Base-by-base conservation (phyloP, 2,113 vertebrate genomes). In the Perca flavescens region DNA sequence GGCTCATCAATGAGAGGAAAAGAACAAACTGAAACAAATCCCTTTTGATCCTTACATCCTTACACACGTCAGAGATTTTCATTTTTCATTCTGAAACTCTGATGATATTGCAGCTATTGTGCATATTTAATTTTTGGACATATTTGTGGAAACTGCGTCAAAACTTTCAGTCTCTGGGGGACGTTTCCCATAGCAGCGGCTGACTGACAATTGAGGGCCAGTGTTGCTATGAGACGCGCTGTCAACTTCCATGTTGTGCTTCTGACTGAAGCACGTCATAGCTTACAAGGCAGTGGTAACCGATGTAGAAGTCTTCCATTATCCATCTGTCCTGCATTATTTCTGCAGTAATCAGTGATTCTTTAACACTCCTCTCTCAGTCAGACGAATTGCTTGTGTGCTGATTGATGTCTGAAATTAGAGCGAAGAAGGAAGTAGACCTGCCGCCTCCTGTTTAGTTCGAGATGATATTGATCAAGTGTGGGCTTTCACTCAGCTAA, bases 181-280 rank as follows among this genome's bases (percentile, higher is more conserved):
- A 34, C 13, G 19, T 58, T 67, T 74, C 46, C 22, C 58, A 14
- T 43, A 72, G 54, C 66, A 46, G 31, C 43, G 2, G 52, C 61
- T 66, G 56, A 15, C 65, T 70, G 77, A 66, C 66, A 77, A 6
- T 25, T n/a, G 21, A 72, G 22, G 34, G 22, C 19, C 12, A 0
- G 13, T 50, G 54, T 83, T 83, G 60, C 50, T n/a, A 15, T 15
- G 61, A 62, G 61, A 78, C 6, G 7, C 1, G n/a, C 60, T 57
- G 60, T 77, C 52, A 60, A 9, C 74, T 49, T 58, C 46, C 34
- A 14, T 17, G 46, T 0, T 36, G 64, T 4, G 5, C 34, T 28
- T 58, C 71, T 36, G 19, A 50, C 36, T 60, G 43, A 12, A 73
- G 69, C 69, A 2, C 3, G 2, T 57, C 68, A 19, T 43, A 43